Percentiles rank a stretch among this genome's conserved stretches.
These are phyloP conservation scores for Rhabdornis inornatus DNA, from an alignment of 2,113 vertebrate species.

Conservation along the genomic window DNA sequence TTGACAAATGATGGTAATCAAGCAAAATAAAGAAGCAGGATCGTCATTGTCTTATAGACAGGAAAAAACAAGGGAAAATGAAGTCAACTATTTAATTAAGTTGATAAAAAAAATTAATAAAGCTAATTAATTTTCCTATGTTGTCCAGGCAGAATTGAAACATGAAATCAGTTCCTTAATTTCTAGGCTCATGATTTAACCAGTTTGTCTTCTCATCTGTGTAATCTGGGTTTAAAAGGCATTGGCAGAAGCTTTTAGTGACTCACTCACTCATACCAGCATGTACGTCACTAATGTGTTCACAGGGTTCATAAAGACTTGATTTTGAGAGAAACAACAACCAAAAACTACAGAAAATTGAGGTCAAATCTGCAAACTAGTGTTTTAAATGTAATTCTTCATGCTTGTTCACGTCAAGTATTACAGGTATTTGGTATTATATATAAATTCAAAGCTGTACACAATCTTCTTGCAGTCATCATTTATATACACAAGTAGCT, in stretches of 20 bases:
- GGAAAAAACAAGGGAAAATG: background rate
- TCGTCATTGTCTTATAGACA: background rate
- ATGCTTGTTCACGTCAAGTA: background rate
- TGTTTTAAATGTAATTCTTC: background rate
- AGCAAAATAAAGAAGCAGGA: background rate
- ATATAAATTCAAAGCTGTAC: background rate
- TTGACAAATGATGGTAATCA: background rate
- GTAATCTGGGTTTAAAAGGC: background rate
- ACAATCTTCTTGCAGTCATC: background rate
- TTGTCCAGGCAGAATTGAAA: background rate
- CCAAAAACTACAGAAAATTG: background rate
- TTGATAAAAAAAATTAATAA: background rate
- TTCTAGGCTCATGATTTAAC: background rate
- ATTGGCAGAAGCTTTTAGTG: background rate
- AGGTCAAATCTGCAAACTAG: background rate
- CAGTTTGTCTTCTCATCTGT: background rate
- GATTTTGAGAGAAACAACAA: background rate
- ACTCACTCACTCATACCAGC: background rate
- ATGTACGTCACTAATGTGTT: accelerated
- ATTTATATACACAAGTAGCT: background rate
- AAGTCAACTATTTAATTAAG: background rate
- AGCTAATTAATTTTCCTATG: background rate
- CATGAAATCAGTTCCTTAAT: background rate
- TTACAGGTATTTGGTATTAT: background rate
- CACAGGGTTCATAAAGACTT: background rate